phyloP scores from a whole-genome alignment of 2,888 invertebrate species.

The Caenorhabditis angaria region DNA sequence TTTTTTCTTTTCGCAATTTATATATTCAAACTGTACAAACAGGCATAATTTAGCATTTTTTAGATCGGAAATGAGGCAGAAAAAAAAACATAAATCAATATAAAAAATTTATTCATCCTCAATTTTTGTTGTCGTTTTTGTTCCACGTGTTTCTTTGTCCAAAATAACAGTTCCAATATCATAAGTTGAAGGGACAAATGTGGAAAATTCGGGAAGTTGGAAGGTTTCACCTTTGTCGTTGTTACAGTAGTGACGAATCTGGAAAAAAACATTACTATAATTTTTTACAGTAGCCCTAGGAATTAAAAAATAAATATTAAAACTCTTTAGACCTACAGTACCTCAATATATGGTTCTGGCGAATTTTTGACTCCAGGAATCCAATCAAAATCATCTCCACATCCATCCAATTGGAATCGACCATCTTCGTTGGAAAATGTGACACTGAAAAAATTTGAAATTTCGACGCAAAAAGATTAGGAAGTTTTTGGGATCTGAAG shows the following conservation, averaged over 20 bases:
- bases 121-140: constrained; percentile 16
- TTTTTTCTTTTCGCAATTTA: constrained; percentile 5
- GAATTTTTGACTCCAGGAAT: constrained; percentile 66
- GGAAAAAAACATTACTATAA: neutral
- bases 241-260: constrained; percentile 70
- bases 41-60: constrained; percentile 2
- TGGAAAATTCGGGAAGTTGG: constrained; percentile 55
- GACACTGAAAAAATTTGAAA: constrained; percentile 51
- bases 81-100: neutral
- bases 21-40: constrained; percentile 9
- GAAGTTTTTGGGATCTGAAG: neutral
- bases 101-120: constrained; percentile 10
- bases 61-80: neutral
- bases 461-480: neutral
- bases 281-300: neutral
- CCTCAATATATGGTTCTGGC: constrained; percentile 62
- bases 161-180: constrained; percentile 65
- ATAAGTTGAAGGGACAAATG: constrained; percentile 64
- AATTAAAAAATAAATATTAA: neutral
- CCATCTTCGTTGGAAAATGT: constrained; percentile 70
- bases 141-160: constrained; percentile 47
- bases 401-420: constrained; percentile 68
- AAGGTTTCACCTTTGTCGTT: constrained; percentile 65
- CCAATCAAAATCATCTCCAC: constrained; percentile 70
- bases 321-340: constrained; percentile 8